A percentile compares a stretch with the other conserved stretches of the same genome.
Evolutionary conservation across 2,888 invertebrate genomes (phyloP).

Genomic region (Sinohyriopsis cumingii): DNA sequence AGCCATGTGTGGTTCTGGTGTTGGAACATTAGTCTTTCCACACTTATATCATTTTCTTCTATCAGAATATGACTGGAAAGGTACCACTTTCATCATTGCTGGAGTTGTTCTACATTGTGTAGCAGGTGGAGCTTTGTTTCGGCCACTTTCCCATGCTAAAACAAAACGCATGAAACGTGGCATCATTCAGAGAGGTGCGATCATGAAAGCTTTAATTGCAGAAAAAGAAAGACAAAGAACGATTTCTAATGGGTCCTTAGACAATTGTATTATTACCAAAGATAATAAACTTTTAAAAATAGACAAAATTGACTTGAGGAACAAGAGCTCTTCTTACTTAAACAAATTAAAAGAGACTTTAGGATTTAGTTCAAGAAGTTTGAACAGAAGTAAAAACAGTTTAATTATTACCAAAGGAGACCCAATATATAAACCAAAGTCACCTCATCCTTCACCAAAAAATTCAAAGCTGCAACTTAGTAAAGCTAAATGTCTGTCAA

Average conservation of each 20-base stretch:
- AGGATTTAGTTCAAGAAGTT: constrained; percentile 59
- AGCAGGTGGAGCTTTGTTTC: constrained; percentile 85
- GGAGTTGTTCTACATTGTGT: constrained; percentile 85
- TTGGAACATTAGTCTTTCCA: constrained; percentile 89
- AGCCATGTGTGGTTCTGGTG: constrained; percentile 95
- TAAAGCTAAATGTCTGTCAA: constrained; percentile 21
- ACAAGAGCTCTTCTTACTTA: constrained; percentile 56
- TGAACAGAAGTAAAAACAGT: constrained; percentile 58
- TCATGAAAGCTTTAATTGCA: constrained; percentile 69
- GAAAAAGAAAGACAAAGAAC: constrained; percentile 70
- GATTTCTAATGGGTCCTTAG: constrained; percentile 68
- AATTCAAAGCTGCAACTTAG: constrained; percentile 15
- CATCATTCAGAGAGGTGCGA: constrained; percentile 58
- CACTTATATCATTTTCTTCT: constrained; percentile 76
- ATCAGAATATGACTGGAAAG: constrained; percentile 78
- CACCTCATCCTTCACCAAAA: constrained; percentile 12
- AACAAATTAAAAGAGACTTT: constrained; percentile 57
- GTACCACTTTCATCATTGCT: constrained; percentile 84
- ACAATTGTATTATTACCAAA: constrained; percentile 70
- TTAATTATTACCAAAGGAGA: constrained; percentile 49
- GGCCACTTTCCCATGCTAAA: constrained; percentile 79
- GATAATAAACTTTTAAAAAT: constrained; percentile 67
- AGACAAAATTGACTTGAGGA: constrained; percentile 55
- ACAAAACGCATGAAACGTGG: constrained; percentile 53
- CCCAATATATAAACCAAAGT: constrained; percentile 35